Base-by-base conservation (phyloP, 2,113 vertebrate species). In the Psilopsiagon aymara region DNA sequence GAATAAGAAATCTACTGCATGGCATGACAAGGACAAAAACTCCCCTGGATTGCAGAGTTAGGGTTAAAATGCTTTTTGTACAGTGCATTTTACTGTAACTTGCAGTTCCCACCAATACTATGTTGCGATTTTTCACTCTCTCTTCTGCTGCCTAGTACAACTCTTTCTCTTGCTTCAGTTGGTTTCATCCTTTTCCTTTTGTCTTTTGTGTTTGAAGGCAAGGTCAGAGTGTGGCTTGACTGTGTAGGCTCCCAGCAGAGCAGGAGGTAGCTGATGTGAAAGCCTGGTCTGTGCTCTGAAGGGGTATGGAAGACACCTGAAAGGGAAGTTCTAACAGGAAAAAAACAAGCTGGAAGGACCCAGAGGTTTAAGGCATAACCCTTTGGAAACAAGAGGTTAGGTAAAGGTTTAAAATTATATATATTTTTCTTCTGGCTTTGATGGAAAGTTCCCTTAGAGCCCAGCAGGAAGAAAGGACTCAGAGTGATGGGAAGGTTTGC, bases 181-280 rank as follows among this genome's bases (percentile, higher is more conserved):
- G 83, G 57, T 96, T 96, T 95, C 59, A 91, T 87, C 47, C 47
- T 59, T 93, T 91, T 79, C 75, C 84, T 97, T 97, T 95, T 37
- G 91, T 95, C 71, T 96, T 96, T 59, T 91, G 5, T 31, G 53
- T 97, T 98, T 98, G 90, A 97, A 97, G 94, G 76, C 89, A 96
- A 97, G 97, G 96, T 97, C 97, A 95, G 78, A 49, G 49, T 84
- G 73, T 31, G 1, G 3, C 53, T 44, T 10, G 31, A 33, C 92
- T 86, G 23, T 23, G 43, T 17, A 28, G 94, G 80, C 92, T 97
- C 96, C 94, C 96, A 46, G 94, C 87, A 92, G 96, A 97, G 95
- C 88, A 80, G 84, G 70, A 84, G 82, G 95, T 84, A 80, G 74
- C 96, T 87, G 97, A 85, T 3, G 31, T 13, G 23, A 86, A 87